Evolutionary conservation across 2,113 vertebrate genomes (phyloP).

Genomic region (Hippocampus abdominalis): DNA sequence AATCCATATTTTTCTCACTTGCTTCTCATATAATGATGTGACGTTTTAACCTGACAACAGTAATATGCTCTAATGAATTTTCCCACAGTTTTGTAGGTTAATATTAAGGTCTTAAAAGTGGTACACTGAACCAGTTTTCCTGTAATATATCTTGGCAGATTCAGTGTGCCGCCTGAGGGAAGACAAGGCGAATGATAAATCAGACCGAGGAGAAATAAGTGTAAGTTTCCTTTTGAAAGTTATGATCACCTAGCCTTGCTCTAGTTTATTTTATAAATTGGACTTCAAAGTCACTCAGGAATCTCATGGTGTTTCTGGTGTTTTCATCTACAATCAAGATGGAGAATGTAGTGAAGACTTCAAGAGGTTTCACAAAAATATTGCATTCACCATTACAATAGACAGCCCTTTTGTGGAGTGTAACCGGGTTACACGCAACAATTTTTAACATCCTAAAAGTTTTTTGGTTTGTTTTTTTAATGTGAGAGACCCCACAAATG

Average conservation of each 20-base stretch:
- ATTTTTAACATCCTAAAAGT: no score
- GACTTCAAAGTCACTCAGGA: not conserved
- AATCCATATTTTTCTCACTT: not conserved
- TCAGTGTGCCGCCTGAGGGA: conserved; percentile 28
- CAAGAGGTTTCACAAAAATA: not conserved
- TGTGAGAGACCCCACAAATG: no score
- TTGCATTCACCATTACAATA: not conserved
- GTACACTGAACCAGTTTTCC: conserved; percentile 37
- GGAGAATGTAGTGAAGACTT: not conserved
- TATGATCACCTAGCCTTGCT: conserved; percentile 14
- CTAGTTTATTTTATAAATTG: conserved; percentile 16
- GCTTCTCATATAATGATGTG: not conserved
- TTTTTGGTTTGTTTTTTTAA: no score
- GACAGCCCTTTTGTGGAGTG: not conserved
- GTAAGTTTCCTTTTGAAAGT: conserved; percentile 29
- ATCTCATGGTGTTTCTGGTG: not conserved
- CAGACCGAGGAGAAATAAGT: conserved; percentile 31
- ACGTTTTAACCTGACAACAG: not conserved
- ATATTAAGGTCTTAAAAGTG: conserved; percentile 29
- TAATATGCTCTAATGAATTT: conserved; percentile 13
- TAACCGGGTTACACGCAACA: not conserved
- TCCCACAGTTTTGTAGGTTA: conserved; percentile 27
- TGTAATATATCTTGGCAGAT: conserved; percentile 42
- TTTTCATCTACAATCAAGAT: not conserved
- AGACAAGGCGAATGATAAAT: conserved; percentile 45